phyloP scores from a whole-genome alignment of 2,888 invertebrate species.

The Acanthoscelides obtectus region DNA sequence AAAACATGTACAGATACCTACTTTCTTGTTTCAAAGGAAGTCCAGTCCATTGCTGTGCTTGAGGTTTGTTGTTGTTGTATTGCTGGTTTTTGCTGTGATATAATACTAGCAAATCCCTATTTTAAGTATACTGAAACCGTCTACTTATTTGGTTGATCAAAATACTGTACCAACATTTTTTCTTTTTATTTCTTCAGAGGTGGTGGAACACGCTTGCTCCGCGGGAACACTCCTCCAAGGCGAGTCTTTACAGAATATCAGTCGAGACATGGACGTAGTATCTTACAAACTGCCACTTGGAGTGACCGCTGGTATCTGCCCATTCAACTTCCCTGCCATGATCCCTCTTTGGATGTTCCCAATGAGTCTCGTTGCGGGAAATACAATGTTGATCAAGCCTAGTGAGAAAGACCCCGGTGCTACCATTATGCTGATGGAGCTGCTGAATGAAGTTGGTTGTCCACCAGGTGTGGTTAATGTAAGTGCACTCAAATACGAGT shows the following conservation, averaged over 20 bases:
- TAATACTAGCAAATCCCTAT: no score
- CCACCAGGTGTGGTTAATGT: slow-evolving; percentile 95
- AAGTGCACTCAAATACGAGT: slow-evolving; percentile 26
- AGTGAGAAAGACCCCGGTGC: slow-evolving; percentile 98
- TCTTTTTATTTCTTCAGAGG: slow-evolving; percentile 59
- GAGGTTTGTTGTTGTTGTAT: no score
- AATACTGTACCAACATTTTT: no score
- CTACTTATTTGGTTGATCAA: neutral
- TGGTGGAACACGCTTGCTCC: slow-evolving; percentile 94
- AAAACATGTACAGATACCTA: no score
- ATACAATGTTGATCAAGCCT: slow-evolving; percentile 92
- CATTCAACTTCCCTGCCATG: slow-evolving; percentile 99
- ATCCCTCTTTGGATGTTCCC: slow-evolving; percentile 97
- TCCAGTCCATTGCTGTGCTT: no score
- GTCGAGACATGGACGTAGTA: slow-evolving; percentile 96
- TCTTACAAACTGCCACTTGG: slow-evolving; percentile 91
- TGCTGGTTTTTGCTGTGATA: no score
- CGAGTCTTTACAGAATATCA: slow-evolving; percentile 80
- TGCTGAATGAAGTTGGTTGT: slow-evolving; percentile 89
- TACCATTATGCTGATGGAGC: slow-evolving; percentile 89
- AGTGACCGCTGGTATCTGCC: slow-evolving; percentile 92
- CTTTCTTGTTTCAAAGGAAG: no score
- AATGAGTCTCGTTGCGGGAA: slow-evolving; percentile 82
- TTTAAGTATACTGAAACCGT: no score
- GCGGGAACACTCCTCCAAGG: slow-evolving; percentile 90